Conservation (phyloP, 2,888 invertebrate genomes). For the Nephrotoma flavescens region DNA sequence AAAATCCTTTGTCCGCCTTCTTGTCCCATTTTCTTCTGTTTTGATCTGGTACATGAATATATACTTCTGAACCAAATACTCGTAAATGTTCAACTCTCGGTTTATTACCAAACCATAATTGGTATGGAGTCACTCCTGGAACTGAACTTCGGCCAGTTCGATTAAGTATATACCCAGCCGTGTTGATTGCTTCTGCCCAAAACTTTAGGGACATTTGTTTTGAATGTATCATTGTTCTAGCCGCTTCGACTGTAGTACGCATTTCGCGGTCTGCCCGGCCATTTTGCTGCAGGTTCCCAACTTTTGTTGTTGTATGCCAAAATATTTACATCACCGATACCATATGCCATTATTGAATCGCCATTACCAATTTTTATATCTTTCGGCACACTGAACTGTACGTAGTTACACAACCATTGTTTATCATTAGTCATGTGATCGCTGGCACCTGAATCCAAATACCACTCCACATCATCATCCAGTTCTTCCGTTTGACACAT, state of each 20-base stretch:
- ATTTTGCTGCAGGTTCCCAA: constrained; percentile 11
- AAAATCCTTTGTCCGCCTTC: neutral
- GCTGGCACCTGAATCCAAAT: constrained; percentile 14
- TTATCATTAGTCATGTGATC: constrained; percentile 13
- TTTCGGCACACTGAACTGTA: too few species aligned
- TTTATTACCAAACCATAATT: constrained; percentile 13
- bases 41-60: constrained; percentile 13
- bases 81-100: constrained; percentile 13
- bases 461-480: constrained; percentile 8
- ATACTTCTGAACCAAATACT: constrained; percentile 14
- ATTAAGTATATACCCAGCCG: constrained; percentile 20
- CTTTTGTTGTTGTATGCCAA: constrained; percentile 8
- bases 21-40: constrained; percentile 10
- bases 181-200: constrained; percentile 21
- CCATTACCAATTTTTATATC: constrained; percentile 13
- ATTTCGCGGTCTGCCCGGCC: constrained; percentile 2
- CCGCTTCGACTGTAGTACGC: neutral
- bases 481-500: neutral
- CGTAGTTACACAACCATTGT: neutral
- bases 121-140: constrained; percentile 13
- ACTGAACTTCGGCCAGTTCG: constrained; percentile 14
- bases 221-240: constrained; percentile 12
- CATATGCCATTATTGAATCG: constrained; percentile 9
- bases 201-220: constrained; percentile 12
- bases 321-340: constrained; percentile 12